phyloP scores from a whole-genome alignment of 2,888 invertebrate genomes.

The Liposcelis brunnea region DNA sequence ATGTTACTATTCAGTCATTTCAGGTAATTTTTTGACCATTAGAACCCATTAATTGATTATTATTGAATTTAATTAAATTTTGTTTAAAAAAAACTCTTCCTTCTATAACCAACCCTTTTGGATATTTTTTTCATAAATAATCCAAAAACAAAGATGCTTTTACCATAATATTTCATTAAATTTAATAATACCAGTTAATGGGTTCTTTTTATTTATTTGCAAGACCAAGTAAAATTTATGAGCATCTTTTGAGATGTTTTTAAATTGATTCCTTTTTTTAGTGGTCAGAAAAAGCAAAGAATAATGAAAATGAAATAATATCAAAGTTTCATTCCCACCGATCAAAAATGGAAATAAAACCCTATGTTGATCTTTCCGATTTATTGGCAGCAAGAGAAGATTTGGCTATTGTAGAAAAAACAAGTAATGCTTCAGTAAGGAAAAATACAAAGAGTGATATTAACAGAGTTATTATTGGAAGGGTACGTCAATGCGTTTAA shows the following conservation, averaged over 20 bases:
- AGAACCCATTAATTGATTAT: not conserved
- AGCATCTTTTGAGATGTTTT: too few species aligned
- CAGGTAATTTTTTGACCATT: slow-evolving; percentile 37
- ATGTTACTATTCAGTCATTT: slow-evolving; percentile 94
- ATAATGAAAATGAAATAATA: slow-evolving; percentile 52
- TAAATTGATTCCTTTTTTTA: slow-evolving; percentile 23
- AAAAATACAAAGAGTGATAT: slow-evolving; percentile 69
- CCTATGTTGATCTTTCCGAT: slow-evolving; percentile 53
- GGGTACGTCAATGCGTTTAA: slow-evolving; percentile 31
- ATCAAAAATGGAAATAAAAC: slow-evolving; percentile 33
- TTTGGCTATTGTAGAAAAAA: slow-evolving; percentile 77
- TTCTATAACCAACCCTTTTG: not conserved
- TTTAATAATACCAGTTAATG: too few species aligned
- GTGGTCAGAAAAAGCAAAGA: slow-evolving; percentile 71
- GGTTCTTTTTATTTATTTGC: too few species aligned
- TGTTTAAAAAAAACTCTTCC: slow-evolving; percentile 4
- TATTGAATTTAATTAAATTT: not conserved
- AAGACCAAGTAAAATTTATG: too few species aligned
- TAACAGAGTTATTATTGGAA: slow-evolving; percentile 78
- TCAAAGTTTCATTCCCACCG: slow-evolving; percentile 37
- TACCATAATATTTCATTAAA: too few species aligned
- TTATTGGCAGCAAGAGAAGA: slow-evolving; percentile 72
- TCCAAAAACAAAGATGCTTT: too few species aligned
- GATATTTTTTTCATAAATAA: too few species aligned
- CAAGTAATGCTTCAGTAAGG: slow-evolving; percentile 69